These are phyloP conservation scores for Nephrotoma guestfalica DNA, from an alignment of 2,888 invertebrate species.

Conservation along the genomic window DNA sequence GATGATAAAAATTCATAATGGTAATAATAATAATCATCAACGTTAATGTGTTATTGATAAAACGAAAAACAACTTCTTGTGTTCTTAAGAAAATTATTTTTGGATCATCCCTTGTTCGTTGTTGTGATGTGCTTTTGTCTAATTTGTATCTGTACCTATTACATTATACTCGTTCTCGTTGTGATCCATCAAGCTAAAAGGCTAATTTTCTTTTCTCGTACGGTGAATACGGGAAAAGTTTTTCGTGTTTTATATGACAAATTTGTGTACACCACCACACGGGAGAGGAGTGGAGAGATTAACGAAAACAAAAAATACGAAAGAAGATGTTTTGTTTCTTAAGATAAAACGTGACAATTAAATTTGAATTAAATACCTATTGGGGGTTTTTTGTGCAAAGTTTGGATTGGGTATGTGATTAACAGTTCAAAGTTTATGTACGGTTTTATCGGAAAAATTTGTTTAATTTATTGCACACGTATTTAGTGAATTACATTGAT, in stretches of 20 bases:
- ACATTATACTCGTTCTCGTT: not conserved
- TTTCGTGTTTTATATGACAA: not conserved
- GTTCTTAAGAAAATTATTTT: not conserved
- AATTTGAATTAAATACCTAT: not conserved
- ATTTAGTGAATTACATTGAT: not conserved
- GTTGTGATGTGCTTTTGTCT: not conserved
- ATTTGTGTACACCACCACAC: not conserved
- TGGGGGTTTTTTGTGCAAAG: not conserved
- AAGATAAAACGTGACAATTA: not conserved
- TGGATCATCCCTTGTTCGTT: not conserved
- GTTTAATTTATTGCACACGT: not conserved
- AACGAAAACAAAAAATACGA: not conserved
- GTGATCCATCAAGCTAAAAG: not conserved
- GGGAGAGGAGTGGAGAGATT: not conserved
- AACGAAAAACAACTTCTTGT: not conserved
- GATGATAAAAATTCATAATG: not conserved
- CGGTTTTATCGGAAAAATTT: not conserved
- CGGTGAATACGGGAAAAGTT: not conserved
- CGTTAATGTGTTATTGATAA: not conserved
- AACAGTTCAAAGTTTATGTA: not conserved
- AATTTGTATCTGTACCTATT: not conserved
- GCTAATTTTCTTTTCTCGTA: not conserved
- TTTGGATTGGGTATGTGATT: not conserved
- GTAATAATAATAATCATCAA: not conserved
- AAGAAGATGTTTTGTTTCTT: not conserved